These are phyloP conservation scores for Lophotriccus pileatus DNA, from an alignment of 2,797 vertebrate species.

Conservation along the genomic window DNA sequence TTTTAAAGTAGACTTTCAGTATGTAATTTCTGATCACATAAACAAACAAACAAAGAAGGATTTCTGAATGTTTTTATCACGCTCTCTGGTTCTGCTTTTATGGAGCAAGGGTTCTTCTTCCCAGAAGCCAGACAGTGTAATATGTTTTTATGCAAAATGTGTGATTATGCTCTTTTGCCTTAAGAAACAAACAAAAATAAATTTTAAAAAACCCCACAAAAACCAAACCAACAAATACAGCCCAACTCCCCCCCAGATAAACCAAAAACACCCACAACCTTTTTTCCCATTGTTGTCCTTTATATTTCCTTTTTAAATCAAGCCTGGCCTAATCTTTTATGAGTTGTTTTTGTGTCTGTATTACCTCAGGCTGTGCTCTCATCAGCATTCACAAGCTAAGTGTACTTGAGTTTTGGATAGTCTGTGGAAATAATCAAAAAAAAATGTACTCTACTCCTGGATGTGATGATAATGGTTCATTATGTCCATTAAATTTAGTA, in stretches of 20 bases:
- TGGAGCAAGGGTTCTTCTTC: not conserved
- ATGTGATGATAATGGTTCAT: constrained; percentile 48
- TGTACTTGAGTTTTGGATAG: constrained; percentile 39
- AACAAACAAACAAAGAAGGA: not conserved
- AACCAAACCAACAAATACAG: not conserved
- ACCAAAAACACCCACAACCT: not conserved
- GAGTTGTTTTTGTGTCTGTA: constrained; percentile 30
- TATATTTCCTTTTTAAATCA: constrained; percentile 42
- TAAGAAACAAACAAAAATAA: not conserved
- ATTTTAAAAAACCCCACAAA: no score
- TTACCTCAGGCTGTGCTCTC: constrained; percentile 47
- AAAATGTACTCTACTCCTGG: constrained; percentile 24
- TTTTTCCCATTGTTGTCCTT: not conserved
- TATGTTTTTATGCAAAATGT: not conserved
- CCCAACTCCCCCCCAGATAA: not conserved
- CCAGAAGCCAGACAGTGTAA: not conserved
- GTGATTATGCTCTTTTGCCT: not conserved
- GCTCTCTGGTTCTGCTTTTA: not conserved
- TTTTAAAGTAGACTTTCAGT: not conserved
- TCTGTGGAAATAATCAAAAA: constrained; percentile 52
- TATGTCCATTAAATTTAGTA: constrained; percentile 37
- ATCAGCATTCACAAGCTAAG: constrained; percentile 46
- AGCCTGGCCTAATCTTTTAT: not conserved
- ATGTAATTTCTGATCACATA: not conserved
- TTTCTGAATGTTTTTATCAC: not conserved